Evolutionary conservation across 2,113 vertebrate genomes (phyloP), one percentile per base, ranked within the genome.

Genomic region (Astur gentilis): DNA sequence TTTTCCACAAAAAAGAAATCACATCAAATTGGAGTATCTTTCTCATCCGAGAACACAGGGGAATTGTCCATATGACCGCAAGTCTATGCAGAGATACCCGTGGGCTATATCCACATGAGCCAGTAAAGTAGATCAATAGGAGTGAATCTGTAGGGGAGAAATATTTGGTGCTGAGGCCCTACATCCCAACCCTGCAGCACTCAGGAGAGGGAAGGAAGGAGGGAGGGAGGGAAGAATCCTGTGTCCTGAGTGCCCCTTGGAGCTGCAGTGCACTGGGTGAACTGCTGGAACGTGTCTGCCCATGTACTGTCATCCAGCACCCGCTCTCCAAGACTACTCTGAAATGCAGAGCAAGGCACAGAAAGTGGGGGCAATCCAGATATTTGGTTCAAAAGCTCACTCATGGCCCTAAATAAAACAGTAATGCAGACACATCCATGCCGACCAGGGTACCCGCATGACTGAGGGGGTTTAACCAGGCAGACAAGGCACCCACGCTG

Each of bases 401-500:
- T 70, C 16, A 7, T 16, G 6, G 27, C 32, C 40, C 32, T 32
- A 36, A 67, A 64, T 20, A 19, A 70, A 73, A 22, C 17, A 44
- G 12, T 26, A 45, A 40, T 8, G 17, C 25, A 40, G 42, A 32
- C 27, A 29, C 20, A 50, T 10, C 45, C 47, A 14, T 1, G 1
- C 31, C 49, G 34, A 57, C 2, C 18, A 49, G 20, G 29, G 49
- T 3, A 67, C 19, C 47, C 64, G 20, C 22, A 4, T 9, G 75
- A 7, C 81, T 82, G 38, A 69, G n/a, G 23, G 9, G 61, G 11
- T 34, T 49, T 42, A 45, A 60, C 11, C 31, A 58, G n/a, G 40
- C 29, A 64, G 70, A 17, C 12, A 50, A 55, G 36, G 16, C 12
- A 31, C 18, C 19, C 52, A 29, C 0, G 0, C 18, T 65, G 38